A percentile compares a stretch with the other conserved stretches of the same genome.
Conservation (phyloP, 2,113 vertebrate genomes). For the Anser cygnoides region DNA sequence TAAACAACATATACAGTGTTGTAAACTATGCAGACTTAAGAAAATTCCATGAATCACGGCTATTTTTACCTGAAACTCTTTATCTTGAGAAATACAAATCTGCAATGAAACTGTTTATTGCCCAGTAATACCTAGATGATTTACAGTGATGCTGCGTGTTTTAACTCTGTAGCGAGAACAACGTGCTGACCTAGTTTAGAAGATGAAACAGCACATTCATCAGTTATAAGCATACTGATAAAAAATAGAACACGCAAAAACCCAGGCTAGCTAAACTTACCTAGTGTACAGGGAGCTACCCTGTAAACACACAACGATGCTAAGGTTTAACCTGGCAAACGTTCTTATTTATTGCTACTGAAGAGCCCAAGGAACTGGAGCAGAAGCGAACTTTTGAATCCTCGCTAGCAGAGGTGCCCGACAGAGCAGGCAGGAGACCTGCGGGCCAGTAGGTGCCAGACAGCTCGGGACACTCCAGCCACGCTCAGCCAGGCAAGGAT, state of each 20-base stretch:
- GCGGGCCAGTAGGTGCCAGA: not conserved
- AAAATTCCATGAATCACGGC: not conserved
- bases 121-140: not conserved
- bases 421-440: not conserved
- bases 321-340: not conserved
- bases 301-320: not conserved
- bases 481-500: not conserved
- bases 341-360: not conserved
- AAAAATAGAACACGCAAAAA: not conserved
- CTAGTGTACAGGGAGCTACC: not conserved
- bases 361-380: not conserved
- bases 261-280: not conserved
- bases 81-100: not conserved
- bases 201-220: not conserved
- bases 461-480: not conserved
- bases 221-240: not conserved
- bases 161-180: slow-evolving; percentile 16
- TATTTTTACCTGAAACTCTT: not conserved
- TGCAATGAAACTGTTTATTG: not conserved
- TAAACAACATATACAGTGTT: not conserved
- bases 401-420: not conserved
- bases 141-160: not conserved
- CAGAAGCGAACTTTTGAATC: not conserved
- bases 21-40: not conserved
- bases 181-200: slow-evolving; percentile 47